A percentile compares a stretch with the other conserved stretches of the same genome.
These are phyloP conservation scores for Diabrotica balteata DNA, from an alignment of 2,888 invertebrate genomes.

Conservation along the genomic window DNA sequence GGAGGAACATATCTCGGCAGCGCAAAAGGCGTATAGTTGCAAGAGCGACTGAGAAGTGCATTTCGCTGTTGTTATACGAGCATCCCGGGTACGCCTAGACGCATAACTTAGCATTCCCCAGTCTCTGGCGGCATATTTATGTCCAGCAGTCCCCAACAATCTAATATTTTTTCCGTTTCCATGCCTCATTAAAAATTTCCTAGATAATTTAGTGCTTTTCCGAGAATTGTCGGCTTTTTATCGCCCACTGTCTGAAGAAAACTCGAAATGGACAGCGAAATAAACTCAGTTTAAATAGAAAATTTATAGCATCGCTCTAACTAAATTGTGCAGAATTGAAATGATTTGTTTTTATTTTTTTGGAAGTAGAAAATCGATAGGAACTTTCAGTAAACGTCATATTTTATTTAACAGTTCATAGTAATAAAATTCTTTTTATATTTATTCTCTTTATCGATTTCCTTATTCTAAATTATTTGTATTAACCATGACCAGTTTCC, in stretches of 20 bases:
- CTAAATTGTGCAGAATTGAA: conserved; percentile 23
- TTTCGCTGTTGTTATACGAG: conserved; percentile 48
- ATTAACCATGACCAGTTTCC: no score
- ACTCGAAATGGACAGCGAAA: conserved; percentile 26
- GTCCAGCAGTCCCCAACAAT: conserved; percentile 51
- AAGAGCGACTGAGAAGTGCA: conserved; percentile 33
- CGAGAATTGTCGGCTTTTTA: conserved; percentile 27
- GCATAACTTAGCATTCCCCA: conserved; percentile 51
- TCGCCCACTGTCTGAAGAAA: conserved; percentile 23
- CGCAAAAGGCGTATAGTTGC: conserved; percentile 4
- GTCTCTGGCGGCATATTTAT: conserved; percentile 53
- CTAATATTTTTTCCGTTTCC: conserved; percentile 49
- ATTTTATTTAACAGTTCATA: no score
- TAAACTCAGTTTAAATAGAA: conserved; percentile 27
- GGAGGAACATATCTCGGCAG: background rate
- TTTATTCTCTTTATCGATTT: no score
- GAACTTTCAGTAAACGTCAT: background rate
- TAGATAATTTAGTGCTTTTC: conserved; percentile 28
- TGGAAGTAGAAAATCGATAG: conserved; percentile 13
- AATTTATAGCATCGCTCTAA: conserved; percentile 3
- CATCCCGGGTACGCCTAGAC: conserved; percentile 51
- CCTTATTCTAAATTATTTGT: no score
- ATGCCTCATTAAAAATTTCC: conserved; percentile 51
- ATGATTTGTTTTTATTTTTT: conserved; percentile 21
- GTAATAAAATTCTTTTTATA: no score